Evolutionary conservation across 2,888 invertebrate species (phyloP), one percentile per base, ranked within the genome.

Genomic region (Nemotelus pantherinus): DNA sequence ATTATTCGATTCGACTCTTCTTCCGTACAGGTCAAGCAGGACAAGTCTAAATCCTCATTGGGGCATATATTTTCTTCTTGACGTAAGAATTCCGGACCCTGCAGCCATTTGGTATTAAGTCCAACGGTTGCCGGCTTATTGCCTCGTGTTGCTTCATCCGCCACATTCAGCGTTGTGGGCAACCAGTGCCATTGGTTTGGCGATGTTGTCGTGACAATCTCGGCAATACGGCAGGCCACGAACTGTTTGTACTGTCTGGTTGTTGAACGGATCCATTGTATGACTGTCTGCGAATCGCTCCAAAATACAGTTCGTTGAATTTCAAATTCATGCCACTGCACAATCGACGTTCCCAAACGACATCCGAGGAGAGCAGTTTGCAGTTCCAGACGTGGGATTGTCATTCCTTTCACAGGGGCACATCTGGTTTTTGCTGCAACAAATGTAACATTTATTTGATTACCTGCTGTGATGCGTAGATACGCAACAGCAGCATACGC

Each of bases 291-390:
- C 6, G 2, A 10, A n/a, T 44, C 65, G n/a, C 58, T 57, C 72
- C 58, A 72, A 48, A 72, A 72, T 2, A 57, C 4, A 43, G 50
- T 41, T 5, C 4, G 0, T 0, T 50, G 48, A 0, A 53, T 9
- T 0, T 0, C 6, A 2, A 50, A 0, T 53, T 68, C 68, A 0
- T 4, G 48, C 2, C 68, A 2, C 2, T 48, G n/a, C 0, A 5
- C 0, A 2, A 50, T 25, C 5, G 44, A 50, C 2, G 50, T 50
- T 3, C 1, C 2, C 2, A 50, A 2, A 10, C 68, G 68, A 48
- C 68, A 68, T 39, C 68, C 68, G 6, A 57, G 25, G 3, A 57
- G 10, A 7, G 65, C 65, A 44, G 65, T 45, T 44, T 65, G 65
- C 7, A 65, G 65, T 44, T 65, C 65, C 10, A 65, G 65, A 2